Evolutionary conservation across 2,797 vertebrate genomes (phyloP).

Genomic region (Rhinoraja longicauda): DNA sequence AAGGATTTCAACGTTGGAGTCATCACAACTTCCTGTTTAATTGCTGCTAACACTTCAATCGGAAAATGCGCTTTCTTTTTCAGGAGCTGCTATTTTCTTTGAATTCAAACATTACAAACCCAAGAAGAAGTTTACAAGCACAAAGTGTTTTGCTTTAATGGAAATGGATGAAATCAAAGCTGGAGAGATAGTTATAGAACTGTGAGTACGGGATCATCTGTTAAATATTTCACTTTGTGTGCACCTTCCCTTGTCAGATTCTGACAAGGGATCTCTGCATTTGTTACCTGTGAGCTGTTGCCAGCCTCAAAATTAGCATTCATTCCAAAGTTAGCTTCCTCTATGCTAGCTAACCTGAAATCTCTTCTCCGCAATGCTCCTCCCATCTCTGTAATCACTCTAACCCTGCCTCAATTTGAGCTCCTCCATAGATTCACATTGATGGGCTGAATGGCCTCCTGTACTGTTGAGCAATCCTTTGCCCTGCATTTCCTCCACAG

Average conservation of each 20-base stretch:
- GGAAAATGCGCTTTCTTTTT: neutral
- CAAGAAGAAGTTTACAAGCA: slow-evolving; percentile 96
- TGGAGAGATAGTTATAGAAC: slow-evolving; percentile 88
- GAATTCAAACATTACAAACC: slow-evolving; percentile 99
- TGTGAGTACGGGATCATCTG: slow-evolving; percentile 71
- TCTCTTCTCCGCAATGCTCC: too few species aligned
- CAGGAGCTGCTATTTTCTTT: slow-evolving; percentile 98
- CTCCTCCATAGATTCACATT: too few species aligned
- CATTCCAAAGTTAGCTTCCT: neutral
- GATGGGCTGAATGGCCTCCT: too few species aligned
- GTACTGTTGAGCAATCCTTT: too few species aligned
- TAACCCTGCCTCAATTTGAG: too few species aligned
- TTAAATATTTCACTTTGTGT: neutral
- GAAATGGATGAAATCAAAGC: slow-evolving; percentile 98
- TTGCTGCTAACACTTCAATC: neutral
- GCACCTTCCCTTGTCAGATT: neutral
- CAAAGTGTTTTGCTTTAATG: slow-evolving; percentile 98
- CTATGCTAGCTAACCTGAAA: too few species aligned
- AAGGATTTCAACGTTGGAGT: neutral
- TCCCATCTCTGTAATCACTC: too few species aligned
- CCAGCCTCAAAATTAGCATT: neutral
- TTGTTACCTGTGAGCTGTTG: neutral
- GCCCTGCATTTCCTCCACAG: too few species aligned
- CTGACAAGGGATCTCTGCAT: neutral
- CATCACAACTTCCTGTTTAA: neutral